phyloP scores from a whole-genome alignment of 2,113 vertebrate genomes.

The Oryzias woworae region DNA sequence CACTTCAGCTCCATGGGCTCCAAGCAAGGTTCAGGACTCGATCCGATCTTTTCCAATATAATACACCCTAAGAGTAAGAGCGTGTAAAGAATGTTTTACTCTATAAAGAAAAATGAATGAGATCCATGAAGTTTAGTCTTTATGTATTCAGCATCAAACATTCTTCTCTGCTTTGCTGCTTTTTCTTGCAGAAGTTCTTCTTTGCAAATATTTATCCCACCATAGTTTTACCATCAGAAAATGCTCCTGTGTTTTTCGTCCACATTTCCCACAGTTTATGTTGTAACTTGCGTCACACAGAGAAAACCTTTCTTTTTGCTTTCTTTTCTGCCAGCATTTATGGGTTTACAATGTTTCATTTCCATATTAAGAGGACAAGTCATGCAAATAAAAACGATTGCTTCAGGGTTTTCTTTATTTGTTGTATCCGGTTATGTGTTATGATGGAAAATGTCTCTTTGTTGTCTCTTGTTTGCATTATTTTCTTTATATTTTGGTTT shows the following conservation, averaged over 20 bases:
- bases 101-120: no score
- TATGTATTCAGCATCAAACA: no score
- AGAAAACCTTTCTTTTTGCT: constrained; percentile 6
- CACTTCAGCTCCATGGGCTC: no score
- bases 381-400: constrained; percentile 4
- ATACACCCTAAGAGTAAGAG: no score
- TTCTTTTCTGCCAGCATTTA: constrained; percentile 15
- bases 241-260: neutral
- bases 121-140: no score
- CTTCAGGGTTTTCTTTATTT: constrained; percentile 30
- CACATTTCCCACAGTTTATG: neutral
- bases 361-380: constrained; percentile 18
- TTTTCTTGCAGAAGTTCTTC: no score
- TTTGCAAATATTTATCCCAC: neutral
- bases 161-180: no score
- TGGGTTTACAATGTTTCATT: constrained; percentile 8
- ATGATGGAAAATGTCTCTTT: constrained; percentile 36
- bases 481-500: constrained; percentile 32
- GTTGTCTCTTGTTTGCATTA: constrained; percentile 31
- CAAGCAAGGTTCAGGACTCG: no score
- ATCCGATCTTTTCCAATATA: no score
- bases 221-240: neutral
- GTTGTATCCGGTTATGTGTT: constrained; percentile 27
- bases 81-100: no score
- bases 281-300: neutral